phyloP scores from a whole-genome alignment of 1,140 invertebrate genomes.

The Neoseiulus cucumeris region DNA sequence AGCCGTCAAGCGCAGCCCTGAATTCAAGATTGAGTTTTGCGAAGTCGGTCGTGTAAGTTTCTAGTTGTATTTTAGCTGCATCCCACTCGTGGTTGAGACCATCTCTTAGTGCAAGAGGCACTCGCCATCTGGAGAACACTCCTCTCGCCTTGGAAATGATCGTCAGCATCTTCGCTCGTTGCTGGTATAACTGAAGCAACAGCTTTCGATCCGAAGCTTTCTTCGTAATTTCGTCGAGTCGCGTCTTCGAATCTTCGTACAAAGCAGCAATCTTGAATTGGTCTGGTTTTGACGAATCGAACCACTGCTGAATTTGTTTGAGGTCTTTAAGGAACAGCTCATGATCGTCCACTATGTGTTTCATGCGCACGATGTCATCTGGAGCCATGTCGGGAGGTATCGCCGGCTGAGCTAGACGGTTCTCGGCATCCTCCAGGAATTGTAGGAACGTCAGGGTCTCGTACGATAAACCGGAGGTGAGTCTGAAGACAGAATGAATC shows the following conservation, averaged over 20 bases:
- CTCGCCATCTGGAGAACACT: not conserved
- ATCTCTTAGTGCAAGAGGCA: constrained; percentile 6
- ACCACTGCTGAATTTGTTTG: not conserved
- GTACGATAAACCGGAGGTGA: constrained; percentile 1
- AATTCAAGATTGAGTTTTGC: constrained; percentile 9
- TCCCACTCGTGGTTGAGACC: constrained; percentile 7
- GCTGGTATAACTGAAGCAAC: not conserved
- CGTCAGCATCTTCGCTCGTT: not conserved
- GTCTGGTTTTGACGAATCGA: not conserved
- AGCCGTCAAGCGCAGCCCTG: constrained; percentile 4
- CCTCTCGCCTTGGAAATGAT: constrained; percentile 4
- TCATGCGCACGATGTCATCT: not conserved
- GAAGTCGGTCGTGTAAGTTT: constrained; percentile 2
- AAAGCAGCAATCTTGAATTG: constrained; percentile 9
- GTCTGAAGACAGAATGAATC: not conserved
- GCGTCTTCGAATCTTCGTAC: not conserved
- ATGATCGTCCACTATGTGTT: not conserved
- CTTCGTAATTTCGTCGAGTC: not conserved
- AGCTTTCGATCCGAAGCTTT: not conserved
- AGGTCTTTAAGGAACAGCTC: not conserved
- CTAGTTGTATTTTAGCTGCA: constrained; percentile 3
- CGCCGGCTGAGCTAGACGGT: constrained; percentile 1
- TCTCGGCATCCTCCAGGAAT: constrained; percentile 3
- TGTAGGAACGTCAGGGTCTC: constrained; percentile 6
- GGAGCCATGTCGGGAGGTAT: not conserved